Evolutionary conservation across 1,140 invertebrate genomes (phyloP).

Genomic region (Drosophila ironensis): DNA sequence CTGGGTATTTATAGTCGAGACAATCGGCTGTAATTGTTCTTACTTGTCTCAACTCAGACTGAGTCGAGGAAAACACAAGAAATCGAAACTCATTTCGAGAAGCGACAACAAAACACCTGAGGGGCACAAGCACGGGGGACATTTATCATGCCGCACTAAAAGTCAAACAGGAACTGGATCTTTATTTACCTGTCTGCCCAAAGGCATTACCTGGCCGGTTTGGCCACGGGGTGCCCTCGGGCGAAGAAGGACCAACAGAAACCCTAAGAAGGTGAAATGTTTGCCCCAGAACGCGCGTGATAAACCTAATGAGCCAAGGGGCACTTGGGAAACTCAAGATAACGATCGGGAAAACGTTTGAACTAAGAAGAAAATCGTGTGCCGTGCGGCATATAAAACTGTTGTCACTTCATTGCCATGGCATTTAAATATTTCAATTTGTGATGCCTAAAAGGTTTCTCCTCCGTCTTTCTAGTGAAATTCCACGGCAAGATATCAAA

Average conservation of each 20-base stretch:
- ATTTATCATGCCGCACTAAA: conserved; percentile 67
- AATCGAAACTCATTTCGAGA: conserved; percentile 37
- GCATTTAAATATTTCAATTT: conserved; percentile 64
- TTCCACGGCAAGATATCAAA: conserved; percentile 50
- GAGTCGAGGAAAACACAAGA: too few species aligned
- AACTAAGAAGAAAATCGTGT: conserved; percentile 36
- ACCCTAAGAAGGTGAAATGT: conserved; percentile 68
- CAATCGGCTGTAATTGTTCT: too few species aligned
- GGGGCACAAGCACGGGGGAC: conserved; percentile 15
- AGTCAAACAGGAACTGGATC: conserved; percentile 55
- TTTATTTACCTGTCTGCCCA: conserved; percentile 52
- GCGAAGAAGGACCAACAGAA: conserved; percentile 8
- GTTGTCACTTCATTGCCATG: conserved; percentile 63
- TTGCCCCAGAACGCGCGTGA: conserved; percentile 56
- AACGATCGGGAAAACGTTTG: conserved; percentile 23
- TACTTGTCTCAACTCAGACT: neutral
- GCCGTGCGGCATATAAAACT: conserved; percentile 65
- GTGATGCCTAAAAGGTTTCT: conserved; percentile 66
- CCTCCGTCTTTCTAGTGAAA: conserved; percentile 50
- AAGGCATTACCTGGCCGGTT: conserved; percentile 38
- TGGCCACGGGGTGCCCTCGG: conserved; percentile 11
- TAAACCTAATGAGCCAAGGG: conserved; percentile 70
- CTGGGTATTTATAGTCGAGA: too few species aligned
- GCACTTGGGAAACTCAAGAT: conserved; percentile 34
- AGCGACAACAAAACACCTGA: conserved; percentile 56